Evolutionary conservation across 2,113 vertebrate genomes (phyloP).

Genomic region (Caracal caracal): DNA sequence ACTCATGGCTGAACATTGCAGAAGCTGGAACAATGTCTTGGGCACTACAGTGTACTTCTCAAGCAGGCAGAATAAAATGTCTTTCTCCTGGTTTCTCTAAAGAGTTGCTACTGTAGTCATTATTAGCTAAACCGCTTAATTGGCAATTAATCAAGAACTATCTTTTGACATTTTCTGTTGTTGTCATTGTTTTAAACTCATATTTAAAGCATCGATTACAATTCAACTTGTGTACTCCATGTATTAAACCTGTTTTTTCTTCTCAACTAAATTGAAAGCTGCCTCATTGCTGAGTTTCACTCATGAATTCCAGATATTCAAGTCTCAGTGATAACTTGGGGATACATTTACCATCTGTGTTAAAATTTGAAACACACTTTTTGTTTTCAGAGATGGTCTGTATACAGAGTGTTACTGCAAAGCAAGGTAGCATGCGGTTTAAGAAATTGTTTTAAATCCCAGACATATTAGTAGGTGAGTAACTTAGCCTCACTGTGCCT

Average conservation of each 20-base stretch:
- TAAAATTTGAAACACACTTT: conserved; percentile 12
- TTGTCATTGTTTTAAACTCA: not conserved
- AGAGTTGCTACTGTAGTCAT: not conserved
- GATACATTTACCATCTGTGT: not conserved
- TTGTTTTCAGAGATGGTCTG: not conserved
- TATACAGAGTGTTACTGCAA: not conserved
- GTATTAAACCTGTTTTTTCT: not conserved
- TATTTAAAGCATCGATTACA: conserved; percentile 35
- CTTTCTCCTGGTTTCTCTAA: not conserved
- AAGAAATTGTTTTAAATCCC: not conserved
- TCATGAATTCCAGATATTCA: not conserved
- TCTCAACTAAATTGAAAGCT: not conserved
- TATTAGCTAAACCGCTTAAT: not conserved
- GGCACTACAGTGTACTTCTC: not conserved
- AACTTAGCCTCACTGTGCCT: not conserved
- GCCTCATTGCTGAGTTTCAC: not conserved
- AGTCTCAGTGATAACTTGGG: not conserved
- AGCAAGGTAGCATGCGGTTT: not conserved
- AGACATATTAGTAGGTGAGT: not conserved
- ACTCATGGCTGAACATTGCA: not conserved
- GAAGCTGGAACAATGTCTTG: not conserved
- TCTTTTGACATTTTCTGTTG: not conserved
- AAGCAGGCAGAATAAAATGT: not conserved
- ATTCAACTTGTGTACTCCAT: conserved; percentile 4
- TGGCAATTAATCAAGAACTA: not conserved